Base-by-base conservation (phyloP, 2,797 vertebrate genomes). In the Myripristis jacobus region DNA sequence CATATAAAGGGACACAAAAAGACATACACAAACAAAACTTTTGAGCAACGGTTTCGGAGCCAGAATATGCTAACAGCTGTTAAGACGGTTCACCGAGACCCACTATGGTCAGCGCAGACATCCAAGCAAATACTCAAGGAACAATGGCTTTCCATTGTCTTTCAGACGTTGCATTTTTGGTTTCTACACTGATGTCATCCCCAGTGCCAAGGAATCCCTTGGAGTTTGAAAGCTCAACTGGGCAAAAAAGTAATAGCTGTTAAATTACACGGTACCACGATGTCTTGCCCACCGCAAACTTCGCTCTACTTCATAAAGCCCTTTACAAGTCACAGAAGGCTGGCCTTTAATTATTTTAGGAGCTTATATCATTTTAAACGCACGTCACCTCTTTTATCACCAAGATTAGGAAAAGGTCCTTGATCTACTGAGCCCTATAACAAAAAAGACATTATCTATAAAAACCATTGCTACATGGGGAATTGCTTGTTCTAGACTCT, bases 301-400 rank as follows among this genome's bases (percentile, higher is more conserved):
- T 84, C 73, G 70, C 79, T 50, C 72, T 52, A 58, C 84, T 86
- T 80, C 77, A 80, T 82, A 79, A 90, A 88, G 83, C 82, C 70
- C 85, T 89, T 89, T 82, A 90, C 79, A 87, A 90, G 84, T 80
- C 79, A 79, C 82, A 87, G 31, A 77, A 78, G 73, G 66, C 63
- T 74, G 63, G 60, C 78, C 79, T 90, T 85, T 89, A 88, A 93
- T 92, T 92, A 91, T 74, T 82, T 72, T 51, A 41, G 63, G 67
- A 70, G 80, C 79, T 78, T 77, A 65, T 79, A 78, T 84, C 63
- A 80, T 66, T 87, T 84, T 54, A 81, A 77, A 44, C n/a, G 12
- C 72, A 84, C 76, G 46, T 81, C 15, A 70, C 73, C 79, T 80
- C 80, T 73, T 81, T 87, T 73, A 87, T 78, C 41, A 36, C 66